These are phyloP conservation scores for Petrophora chlorosata DNA, from an alignment of 2,888 invertebrate genomes.

Conservation along the genomic window DNA sequence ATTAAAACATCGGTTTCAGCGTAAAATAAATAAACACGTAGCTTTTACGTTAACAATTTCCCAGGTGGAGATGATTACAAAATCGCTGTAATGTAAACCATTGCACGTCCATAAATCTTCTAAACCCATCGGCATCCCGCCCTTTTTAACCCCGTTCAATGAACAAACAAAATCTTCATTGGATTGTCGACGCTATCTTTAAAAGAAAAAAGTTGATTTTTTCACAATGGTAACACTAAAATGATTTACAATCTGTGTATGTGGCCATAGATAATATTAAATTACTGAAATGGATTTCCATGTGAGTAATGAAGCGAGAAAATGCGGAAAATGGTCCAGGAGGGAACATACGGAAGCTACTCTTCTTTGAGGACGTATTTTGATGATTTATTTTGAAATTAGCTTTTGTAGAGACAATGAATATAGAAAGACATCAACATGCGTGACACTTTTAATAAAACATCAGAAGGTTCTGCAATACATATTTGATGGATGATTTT, in stretches of 20 bases:
- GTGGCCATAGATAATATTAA: constrained; percentile 27
- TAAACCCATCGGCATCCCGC: constrained; percentile 14
- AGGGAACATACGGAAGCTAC: constrained; percentile 10
- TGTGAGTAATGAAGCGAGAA: constrained; percentile 17
- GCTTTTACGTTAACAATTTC: too few species aligned
- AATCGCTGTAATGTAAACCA: constrained; percentile 17
- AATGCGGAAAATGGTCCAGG: constrained; percentile 10
- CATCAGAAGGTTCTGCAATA: not conserved
- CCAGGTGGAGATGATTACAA: constrained; percentile 6
- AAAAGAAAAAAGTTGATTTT: not conserved
- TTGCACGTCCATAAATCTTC: constrained; percentile 27
- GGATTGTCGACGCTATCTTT: constrained; percentile 12
- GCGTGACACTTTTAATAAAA: not conserved
- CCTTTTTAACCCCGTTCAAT: constrained; percentile 20
- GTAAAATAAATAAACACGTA: too few species aligned
- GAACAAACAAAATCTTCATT: constrained; percentile 13
- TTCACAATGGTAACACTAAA: constrained; percentile 16
- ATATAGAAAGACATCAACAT: too few species aligned
- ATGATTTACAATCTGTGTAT: constrained; percentile 29
- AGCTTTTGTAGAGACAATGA: not conserved
- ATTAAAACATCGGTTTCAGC: too few species aligned
- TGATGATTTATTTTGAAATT: constrained; percentile 1
- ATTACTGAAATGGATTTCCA: constrained; percentile 28
- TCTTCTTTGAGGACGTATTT: constrained; percentile 2
- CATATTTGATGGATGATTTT: too few species aligned